Conservation (phyloP, 2,797 vertebrate species). For the Glyptemys insculpta region DNA sequence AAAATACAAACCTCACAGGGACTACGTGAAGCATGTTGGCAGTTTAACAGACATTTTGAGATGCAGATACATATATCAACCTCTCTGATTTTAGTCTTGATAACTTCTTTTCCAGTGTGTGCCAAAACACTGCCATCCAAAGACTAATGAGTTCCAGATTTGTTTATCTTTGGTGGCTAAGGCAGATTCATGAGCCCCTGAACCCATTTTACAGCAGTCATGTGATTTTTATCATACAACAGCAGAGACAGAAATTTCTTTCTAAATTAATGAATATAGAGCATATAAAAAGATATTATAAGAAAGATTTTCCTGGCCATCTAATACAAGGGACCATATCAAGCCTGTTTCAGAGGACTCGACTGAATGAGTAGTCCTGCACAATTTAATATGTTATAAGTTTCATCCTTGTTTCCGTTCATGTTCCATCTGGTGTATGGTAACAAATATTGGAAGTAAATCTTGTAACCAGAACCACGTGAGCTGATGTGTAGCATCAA, state of each 20-base stretch:
- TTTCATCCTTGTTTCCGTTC: slow-evolving; percentile 52
- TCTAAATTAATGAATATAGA: slow-evolving; percentile 36
- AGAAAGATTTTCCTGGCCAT: slow-evolving; percentile 55
- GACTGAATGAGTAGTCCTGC: slow-evolving; percentile 27
- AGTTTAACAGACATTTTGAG: slow-evolving; percentile 72
- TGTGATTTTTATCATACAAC: slow-evolving; percentile 44
- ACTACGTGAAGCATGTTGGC: slow-evolving; percentile 76
- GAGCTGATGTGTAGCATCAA: slow-evolving; percentile 13
- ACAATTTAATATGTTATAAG: slow-evolving; percentile 31
- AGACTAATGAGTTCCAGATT: slow-evolving; percentile 76
- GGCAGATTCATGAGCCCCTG: slow-evolving; percentile 77
- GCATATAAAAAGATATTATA: neutral
- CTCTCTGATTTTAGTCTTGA: slow-evolving; percentile 74
- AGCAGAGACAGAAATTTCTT: slow-evolving; percentile 26
- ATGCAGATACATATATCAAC: slow-evolving; percentile 73
- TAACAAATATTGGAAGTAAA: slow-evolving; percentile 36
- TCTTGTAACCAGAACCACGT: neutral
- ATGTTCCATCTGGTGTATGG: slow-evolving; percentile 24
- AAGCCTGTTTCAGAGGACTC: slow-evolving; percentile 34
- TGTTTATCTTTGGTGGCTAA: slow-evolving; percentile 73
- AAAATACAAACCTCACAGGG: slow-evolving; percentile 67
- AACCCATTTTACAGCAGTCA: slow-evolving; percentile 39
- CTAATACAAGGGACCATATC: slow-evolving; percentile 46
- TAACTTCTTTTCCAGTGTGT: slow-evolving; percentile 71
- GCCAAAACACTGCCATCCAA: slow-evolving; percentile 71